Conservation (phyloP, 2,888 invertebrate species). For the Ophioninae sp. region DNA sequence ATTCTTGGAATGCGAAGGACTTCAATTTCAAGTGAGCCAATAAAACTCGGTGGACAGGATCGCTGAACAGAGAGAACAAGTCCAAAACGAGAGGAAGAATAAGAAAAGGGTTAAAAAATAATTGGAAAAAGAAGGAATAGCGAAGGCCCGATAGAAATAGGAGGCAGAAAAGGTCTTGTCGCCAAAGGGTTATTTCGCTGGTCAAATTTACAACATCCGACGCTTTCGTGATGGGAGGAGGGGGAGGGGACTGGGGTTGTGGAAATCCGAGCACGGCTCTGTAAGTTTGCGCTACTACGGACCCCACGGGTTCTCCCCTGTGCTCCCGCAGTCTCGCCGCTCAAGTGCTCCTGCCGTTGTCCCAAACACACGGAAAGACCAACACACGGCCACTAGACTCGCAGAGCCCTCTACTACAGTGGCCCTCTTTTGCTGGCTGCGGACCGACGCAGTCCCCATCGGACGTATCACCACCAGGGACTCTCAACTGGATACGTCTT, state of each 20-base stretch:
- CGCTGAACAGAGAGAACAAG: conserved; percentile 57
- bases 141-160: conserved; percentile 25
- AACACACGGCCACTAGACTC: conserved; percentile 14
- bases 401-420: conserved; percentile 51
- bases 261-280: conserved; percentile 73
- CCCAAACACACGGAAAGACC: conserved; percentile 25
- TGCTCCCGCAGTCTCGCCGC: conserved; percentile 62
- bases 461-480: conserved; percentile 59
- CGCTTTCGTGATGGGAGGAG: not conserved
- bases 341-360: conserved; percentile 60
- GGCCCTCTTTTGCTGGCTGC: conserved; percentile 63
- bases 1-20: conserved; percentile 69
- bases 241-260: conserved; percentile 58
- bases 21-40: conserved; percentile 70
- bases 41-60: conserved; percentile 66
- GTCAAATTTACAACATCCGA: conserved; percentile 48
- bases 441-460: conserved; percentile 58
- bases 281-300: conserved; percentile 61
- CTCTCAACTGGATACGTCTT: conserved; percentile 50
- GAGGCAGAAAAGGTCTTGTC: conserved; percentile 35
- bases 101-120: conserved; percentile 13
- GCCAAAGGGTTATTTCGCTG: conserved; percentile 44
- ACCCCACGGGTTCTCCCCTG: conserved; percentile 61
- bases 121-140: conserved; percentile 26
- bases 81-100: conserved; percentile 29